Base-by-base conservation (phyloP, 2,797 vertebrate species). In the Chelon labrosus region DNA sequence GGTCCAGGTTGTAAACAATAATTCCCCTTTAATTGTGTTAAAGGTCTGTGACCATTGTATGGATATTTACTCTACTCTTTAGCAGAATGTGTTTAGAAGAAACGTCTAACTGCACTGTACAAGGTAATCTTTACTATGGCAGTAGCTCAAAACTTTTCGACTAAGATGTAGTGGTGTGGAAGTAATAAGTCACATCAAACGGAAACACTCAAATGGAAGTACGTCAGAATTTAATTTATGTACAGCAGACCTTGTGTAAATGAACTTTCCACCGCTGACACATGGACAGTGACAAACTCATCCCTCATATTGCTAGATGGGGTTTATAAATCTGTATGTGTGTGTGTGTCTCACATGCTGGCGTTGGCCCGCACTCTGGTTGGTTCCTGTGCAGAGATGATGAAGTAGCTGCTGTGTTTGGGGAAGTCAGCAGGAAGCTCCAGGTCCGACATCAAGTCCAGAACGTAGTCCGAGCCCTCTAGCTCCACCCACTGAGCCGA, bases 391-490 rank as follows among this genome's bases (percentile, higher is more conserved):
- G 96, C 93, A 0, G 96, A 95, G 7, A 98, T 88, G 55, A 99
- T 93, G 89, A 99, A 99, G 89, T 96, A 97, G 65, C 96, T 97
- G 85, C 94, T 97, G 92, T 95, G 96, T 75, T 95, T 96, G 50
- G 97, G 98, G 73, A 99, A 99, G 80, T 95, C 94, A 4, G 87
- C 69, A 11, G 95, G 93, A 68, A 99, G 93, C 89, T 99, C 98
- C 2, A 99, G 91, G 85, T 98, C 95, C 0, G 97, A 97, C 89
- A 99, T 82, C 62, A 99, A 92, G 85, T 99, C 98, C 82, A 99
- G 86, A 50, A 98, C 94, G 0, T 97, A 98, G 90, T 99, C 98
- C 0, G 98, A 97, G n/a, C 98, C 98, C 0, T 97, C 96, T 67
- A 99, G 93, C 88, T 99, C 98, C 0, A 96, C 95, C 97, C 96